A percentile compares a stretch with the other conserved stretches of the same genome.
Evolutionary conservation across 1,140 invertebrate species (phyloP).

Genomic region (Pseudomyrmex gracilis): DNA sequence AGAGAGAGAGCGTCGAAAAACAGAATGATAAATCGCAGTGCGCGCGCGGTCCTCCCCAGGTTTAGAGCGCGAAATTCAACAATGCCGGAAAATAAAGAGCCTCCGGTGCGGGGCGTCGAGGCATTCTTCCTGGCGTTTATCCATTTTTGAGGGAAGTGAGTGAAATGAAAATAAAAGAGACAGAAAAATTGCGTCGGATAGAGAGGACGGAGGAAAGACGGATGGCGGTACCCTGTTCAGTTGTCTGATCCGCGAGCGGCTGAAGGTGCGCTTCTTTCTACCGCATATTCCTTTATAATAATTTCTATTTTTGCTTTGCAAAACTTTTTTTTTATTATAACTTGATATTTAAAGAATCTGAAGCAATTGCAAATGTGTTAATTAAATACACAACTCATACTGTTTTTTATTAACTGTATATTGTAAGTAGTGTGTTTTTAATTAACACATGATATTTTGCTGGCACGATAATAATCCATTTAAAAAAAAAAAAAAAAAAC

Average conservation of each 20-base stretch:
- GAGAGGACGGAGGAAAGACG: constrained; percentile 3
- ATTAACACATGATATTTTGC: neutral
- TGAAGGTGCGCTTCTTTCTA: neutral
- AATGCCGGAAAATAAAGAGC: constrained; percentile 73
- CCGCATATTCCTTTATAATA: neutral
- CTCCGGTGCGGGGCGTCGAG: constrained; percentile 62
- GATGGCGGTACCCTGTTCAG: constrained; percentile 23
- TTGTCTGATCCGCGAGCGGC: constrained; percentile 15
- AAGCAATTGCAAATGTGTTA: neutral
- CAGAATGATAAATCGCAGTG: constrained; percentile 75
- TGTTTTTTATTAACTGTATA: neutral
- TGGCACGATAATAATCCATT: neutral
- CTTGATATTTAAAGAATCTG: neutral
- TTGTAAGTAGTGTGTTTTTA: neutral
- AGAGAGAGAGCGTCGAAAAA: constrained; percentile 64
- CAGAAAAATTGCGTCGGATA: constrained; percentile 30
- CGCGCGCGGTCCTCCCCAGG: constrained; percentile 57
- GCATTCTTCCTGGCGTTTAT: constrained; percentile 72
- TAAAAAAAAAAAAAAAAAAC: neutral
- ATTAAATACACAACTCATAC: neutral
- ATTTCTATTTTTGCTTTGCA: neutral
- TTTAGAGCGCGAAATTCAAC: constrained; percentile 68
- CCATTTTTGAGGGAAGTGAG: constrained; percentile 64
- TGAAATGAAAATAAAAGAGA: constrained; percentile 66
- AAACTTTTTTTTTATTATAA: neutral